Evolutionary conservation across 2,888 invertebrate species (phyloP).

Genomic region (Sphinx pinastri): DNA sequence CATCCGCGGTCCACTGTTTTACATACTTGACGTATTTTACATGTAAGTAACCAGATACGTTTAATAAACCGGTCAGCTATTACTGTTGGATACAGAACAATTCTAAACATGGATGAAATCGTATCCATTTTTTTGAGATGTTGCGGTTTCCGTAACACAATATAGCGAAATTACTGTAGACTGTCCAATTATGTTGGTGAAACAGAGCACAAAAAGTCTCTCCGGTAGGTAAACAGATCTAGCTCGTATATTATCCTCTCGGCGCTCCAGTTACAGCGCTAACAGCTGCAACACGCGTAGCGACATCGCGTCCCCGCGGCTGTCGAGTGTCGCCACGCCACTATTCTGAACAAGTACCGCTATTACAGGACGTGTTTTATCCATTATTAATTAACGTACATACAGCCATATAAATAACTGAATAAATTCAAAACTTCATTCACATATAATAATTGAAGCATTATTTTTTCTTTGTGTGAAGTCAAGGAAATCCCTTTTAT

Average conservation of each 20-base stretch:
- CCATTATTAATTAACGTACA: neutral
- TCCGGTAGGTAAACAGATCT: conserved; percentile 47
- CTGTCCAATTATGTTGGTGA: conserved; percentile 57
- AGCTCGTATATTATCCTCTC: conserved; percentile 60
- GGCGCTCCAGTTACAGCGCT: conserved; percentile 63
- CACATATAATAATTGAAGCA: no score
- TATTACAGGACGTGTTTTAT: neutral
- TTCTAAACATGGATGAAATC: neutral
- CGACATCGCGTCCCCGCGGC: conserved; percentile 25
- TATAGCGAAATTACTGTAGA: conserved; percentile 27
- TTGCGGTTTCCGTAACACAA: conserved; percentile 28
- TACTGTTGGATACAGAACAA: neutral
- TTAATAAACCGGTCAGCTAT: neutral
- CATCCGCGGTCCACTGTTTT: conserved; percentile 39
- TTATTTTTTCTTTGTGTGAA: no score
- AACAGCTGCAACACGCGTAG: conserved; percentile 53
- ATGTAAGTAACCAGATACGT: neutral
- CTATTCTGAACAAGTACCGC: conserved; percentile 23
- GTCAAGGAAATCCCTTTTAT: no score
- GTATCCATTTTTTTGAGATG: conserved; percentile 23
- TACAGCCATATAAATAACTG: no score
- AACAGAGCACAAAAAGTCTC: conserved; percentile 73
- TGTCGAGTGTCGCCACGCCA: conserved; percentile 29
- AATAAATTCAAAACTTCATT: no score
- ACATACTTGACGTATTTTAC: conserved; percentile 11